Conservation (phyloP, 2,888 invertebrate genomes). For the Spilarctia lutea region DNA sequence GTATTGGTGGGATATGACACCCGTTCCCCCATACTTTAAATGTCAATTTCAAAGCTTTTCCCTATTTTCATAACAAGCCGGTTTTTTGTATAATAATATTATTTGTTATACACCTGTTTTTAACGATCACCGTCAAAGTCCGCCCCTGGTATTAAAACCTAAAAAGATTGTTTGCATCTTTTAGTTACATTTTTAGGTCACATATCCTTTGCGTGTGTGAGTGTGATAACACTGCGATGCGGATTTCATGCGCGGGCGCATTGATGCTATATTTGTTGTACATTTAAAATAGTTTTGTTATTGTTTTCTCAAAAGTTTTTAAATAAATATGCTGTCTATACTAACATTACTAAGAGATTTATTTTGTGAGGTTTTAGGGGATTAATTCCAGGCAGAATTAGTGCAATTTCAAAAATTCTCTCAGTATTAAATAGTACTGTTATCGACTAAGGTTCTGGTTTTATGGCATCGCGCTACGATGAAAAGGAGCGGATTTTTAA, state of each 20-base stretch:
- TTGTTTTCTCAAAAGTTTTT: slow-evolving; percentile 12
- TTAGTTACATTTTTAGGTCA: slow-evolving; percentile 83
- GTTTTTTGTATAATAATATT: no score
- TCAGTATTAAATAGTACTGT: no score
- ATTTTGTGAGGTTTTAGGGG: no score
- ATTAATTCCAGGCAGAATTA: no score
- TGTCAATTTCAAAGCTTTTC: no score
- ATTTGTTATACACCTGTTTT: slow-evolving; percentile 19
- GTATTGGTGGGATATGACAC: no score
- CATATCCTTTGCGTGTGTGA: slow-evolving; percentile 58
- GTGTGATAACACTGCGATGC: slow-evolving; percentile 53
- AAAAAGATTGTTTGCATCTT: slow-evolving; percentile 85
- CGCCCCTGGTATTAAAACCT: slow-evolving; percentile 76
- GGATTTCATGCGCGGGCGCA: slow-evolving; percentile 32
- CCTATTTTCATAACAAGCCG: not conserved
- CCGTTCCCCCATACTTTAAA: no score
- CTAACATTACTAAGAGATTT: no score
- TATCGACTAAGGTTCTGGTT: no score
- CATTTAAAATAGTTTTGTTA: slow-evolving; percentile 16
- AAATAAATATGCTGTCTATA: not conserved
- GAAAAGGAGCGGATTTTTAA: no score
- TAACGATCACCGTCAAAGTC: slow-evolving; percentile 38
- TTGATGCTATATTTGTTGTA: slow-evolving; percentile 11
- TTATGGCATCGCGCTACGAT: no score
- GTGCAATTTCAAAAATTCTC: no score